Conservation (phyloP, 2,888 invertebrate species). For the Cryptocephalus primarius region DNA sequence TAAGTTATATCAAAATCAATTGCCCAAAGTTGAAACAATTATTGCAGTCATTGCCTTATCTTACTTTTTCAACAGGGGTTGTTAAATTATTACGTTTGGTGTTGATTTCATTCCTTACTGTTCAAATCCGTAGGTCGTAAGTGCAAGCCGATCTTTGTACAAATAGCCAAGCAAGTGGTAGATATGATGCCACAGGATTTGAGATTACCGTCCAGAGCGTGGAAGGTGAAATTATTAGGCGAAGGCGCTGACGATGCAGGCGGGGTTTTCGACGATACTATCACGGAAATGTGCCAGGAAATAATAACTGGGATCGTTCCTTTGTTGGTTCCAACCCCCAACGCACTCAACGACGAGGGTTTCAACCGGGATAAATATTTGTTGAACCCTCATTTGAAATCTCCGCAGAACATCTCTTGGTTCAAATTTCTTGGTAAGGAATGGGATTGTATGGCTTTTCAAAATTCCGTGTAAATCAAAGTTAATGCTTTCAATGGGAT, state of each 20-base stretch:
- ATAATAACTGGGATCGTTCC: constrained; percentile 47
- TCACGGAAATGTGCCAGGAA: constrained; percentile 57
- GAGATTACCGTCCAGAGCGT: constrained; percentile 50
- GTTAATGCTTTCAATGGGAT: too few relatives aligned
- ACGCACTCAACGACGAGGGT: constrained; percentile 49
- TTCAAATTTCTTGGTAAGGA: constrained; percentile 49
- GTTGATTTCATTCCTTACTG: background rate
- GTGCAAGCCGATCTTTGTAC: constrained; percentile 49
- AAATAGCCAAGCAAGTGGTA: constrained; percentile 52
- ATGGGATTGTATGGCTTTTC: background rate
- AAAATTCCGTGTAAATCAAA: too few relatives aligned
- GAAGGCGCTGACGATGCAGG: constrained; percentile 61
- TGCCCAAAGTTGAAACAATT: too few relatives aligned
- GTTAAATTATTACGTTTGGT: background rate
- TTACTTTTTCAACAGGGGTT: too few relatives aligned
- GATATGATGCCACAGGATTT: constrained; percentile 46
- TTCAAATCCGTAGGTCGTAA: constrained; percentile 31
- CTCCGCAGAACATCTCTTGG: constrained; percentile 43
- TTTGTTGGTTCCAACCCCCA: constrained; percentile 50
- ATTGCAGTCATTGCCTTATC: too few relatives aligned
- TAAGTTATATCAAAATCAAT: too few relatives aligned
- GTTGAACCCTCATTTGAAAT: constrained; percentile 46
- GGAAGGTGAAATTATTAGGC: constrained; percentile 54
- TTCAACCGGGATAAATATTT: constrained; percentile 51
- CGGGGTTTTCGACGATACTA: constrained; percentile 58